These are phyloP conservation scores for Prunella strophiata DNA, from an alignment of 2,797 vertebrate genomes.

Conservation along the genomic window DNA sequence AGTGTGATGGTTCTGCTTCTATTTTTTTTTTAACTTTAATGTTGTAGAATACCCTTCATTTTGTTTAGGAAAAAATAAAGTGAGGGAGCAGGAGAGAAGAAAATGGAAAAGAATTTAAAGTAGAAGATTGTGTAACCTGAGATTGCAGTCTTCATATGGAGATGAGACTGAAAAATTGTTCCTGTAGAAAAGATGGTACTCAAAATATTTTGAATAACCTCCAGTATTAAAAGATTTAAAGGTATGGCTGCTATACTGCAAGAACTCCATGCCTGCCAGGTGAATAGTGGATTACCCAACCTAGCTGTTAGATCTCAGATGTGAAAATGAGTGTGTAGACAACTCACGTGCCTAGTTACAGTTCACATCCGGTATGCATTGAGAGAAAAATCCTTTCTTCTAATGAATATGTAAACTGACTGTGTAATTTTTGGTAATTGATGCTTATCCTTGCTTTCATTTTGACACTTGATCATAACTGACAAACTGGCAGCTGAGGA, in stretches of 20 bases:
- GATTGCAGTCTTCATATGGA: not conserved
- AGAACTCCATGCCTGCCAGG: slow-evolving; percentile 17
- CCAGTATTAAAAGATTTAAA: slow-evolving; percentile 23
- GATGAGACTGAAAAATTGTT: not conserved
- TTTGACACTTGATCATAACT: slow-evolving; percentile 17
- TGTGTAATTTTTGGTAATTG: slow-evolving; percentile 22
- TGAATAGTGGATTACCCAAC: slow-evolving; percentile 34
- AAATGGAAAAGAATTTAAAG: not conserved
- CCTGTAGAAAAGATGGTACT: not conserved
- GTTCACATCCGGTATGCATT: not conserved
- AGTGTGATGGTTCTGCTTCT: not conserved
- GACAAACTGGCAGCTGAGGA: not conserved
- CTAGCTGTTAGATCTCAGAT: not conserved
- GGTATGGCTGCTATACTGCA: not conserved
- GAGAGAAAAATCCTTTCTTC: slow-evolving; percentile 17
- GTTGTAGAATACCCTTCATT: not conserved
- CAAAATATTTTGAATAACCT: not conserved
- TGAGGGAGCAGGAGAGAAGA: not conserved
- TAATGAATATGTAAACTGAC: slow-evolving; percentile 10
- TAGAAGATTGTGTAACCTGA: not conserved
- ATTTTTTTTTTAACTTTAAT: not conserved
- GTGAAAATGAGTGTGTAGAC: slow-evolving; percentile 11
- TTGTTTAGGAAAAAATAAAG: not conserved
- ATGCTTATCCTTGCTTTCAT: slow-evolving; percentile 19
- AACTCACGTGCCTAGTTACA: not conserved